phyloP scores from a whole-genome alignment of 2,797 vertebrate species.

The Anabas testudineus region DNA sequence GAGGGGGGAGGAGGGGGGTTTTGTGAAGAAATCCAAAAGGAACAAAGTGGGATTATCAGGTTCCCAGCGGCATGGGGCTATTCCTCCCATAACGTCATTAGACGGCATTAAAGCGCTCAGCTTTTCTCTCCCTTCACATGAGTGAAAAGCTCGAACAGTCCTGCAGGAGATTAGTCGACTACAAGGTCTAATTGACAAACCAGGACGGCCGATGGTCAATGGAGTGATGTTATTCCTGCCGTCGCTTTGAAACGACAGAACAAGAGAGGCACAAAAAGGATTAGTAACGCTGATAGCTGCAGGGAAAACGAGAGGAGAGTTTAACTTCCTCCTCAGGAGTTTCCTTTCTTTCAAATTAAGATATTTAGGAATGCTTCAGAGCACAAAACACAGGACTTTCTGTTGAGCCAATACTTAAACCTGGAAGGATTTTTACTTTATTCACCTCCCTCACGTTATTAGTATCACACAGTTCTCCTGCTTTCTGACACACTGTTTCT shows the following conservation, averaged over 20 bases:
- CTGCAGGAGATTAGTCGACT: slow-evolving; percentile 72
- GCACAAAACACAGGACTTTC: not conserved
- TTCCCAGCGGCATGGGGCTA: slow-evolving; percentile 88
- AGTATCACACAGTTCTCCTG: not conserved
- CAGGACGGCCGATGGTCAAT: slow-evolving; percentile 56
- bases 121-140: slow-evolving; percentile 70
- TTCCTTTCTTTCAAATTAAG: slow-evolving; percentile 18
- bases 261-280: slow-evolving; percentile 71
- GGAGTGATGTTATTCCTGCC: slow-evolving; percentile 75
- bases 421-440: not conserved
- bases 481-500: too few species aligned
- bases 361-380: slow-evolving; percentile 25
- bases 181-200: slow-evolving; percentile 79
- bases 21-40: slow-evolving; percentile 76
- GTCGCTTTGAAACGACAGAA: slow-evolving; percentile 68
- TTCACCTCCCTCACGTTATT: not conserved
- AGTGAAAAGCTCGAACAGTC: slow-evolving; percentile 58
- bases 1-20: slow-evolving; percentile 60
- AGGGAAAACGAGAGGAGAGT: slow-evolving; percentile 36
- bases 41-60: slow-evolving; percentile 84
- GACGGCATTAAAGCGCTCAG: slow-evolving; percentile 78
- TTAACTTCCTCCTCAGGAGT: slow-evolving; percentile 60
- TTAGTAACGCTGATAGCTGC: slow-evolving; percentile 73
- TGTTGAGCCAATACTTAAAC: not conserved
- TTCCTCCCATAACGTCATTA: slow-evolving; percentile 85